phyloP scores from a whole-genome alignment of 2,888 invertebrate genomes.

The Drosophila mimetica region DNA sequence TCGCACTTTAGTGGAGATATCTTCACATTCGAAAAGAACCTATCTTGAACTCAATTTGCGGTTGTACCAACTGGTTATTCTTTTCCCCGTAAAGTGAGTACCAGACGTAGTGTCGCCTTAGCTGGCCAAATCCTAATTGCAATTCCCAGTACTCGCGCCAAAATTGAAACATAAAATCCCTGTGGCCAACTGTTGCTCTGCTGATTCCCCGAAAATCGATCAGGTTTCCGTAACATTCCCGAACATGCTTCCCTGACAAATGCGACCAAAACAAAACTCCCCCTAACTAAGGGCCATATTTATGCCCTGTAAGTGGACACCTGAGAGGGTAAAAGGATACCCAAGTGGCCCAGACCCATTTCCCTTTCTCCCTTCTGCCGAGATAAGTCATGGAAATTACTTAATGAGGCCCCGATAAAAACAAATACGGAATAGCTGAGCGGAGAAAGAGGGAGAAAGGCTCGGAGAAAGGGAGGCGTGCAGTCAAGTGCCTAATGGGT shows the following conservation, averaged over 20 bases:
- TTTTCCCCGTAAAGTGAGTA: background rate
- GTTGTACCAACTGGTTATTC: slow-evolving; percentile 4
- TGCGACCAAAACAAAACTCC: slow-evolving; percentile 81
- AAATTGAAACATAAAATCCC: slow-evolving; percentile 52
- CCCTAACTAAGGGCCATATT: slow-evolving; percentile 50
- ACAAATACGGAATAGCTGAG: slow-evolving; percentile 30
- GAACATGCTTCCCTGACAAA: slow-evolving; percentile 63
- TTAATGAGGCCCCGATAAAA: slow-evolving; percentile 76
- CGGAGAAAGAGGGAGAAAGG: slow-evolving; percentile 13
- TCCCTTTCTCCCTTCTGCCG: slow-evolving; percentile 23
- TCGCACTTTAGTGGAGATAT: slow-evolving; percentile 44
- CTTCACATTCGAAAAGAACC: background rate
- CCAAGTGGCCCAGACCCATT: slow-evolving; percentile 52
- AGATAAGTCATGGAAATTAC: slow-evolving; percentile 74
- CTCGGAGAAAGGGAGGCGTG: slow-evolving; percentile 21
- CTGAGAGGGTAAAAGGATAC: slow-evolving; percentile 57
- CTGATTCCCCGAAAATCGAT: slow-evolving; percentile 57
- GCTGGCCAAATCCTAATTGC: slow-evolving; percentile 4
- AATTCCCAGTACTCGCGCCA: slow-evolving; percentile 51
- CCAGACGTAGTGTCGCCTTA: slow-evolving; percentile 53
- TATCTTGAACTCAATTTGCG: slow-evolving; percentile 3
- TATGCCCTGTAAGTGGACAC: slow-evolving; percentile 67
- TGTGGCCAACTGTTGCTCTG: slow-evolving; percentile 60
- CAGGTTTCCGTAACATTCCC: slow-evolving; percentile 65
- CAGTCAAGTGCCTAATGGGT: slow-evolving; percentile 77